These are phyloP conservation scores for Tangara arthus DNA, from an alignment of 2,797 vertebrate species.

Conservation along the genomic window DNA sequence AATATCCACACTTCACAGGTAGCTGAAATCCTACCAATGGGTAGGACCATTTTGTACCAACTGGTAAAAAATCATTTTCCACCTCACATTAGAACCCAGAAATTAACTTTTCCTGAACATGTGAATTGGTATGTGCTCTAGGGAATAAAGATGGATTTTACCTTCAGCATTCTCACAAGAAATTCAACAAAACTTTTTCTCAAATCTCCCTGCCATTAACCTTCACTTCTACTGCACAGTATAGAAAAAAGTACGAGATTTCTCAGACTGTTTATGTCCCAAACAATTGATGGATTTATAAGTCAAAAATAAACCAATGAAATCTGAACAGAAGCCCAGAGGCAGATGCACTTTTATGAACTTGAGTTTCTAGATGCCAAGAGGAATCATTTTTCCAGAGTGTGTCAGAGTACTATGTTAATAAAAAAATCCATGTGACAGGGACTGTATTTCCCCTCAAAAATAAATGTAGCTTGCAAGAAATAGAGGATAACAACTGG, in stretches of 20 bases:
- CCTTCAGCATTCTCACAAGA: not conserved
- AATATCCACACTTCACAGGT: not conserved
- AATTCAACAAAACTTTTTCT: not conserved
- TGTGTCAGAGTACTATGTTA: not conserved
- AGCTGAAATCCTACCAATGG: not conserved
- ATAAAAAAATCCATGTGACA: not conserved
- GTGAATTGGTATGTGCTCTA: not conserved
- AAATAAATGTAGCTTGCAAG: not conserved
- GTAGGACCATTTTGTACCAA: too few relatives aligned
- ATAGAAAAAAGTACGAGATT: not conserved
- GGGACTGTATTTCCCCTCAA: not conserved
- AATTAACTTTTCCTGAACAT: not conserved
- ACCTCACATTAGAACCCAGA: not conserved
- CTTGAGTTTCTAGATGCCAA: not conserved
- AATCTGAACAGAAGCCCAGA: not conserved
- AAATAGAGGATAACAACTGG: not conserved
- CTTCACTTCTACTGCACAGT: not conserved
- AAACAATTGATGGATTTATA: not conserved
- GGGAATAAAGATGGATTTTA: not conserved
- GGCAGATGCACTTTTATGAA: constrained; percentile 20
- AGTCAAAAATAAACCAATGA: constrained; percentile 13
- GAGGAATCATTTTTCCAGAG: not conserved
- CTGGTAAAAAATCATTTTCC: not conserved
- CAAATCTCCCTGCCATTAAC: not conserved
- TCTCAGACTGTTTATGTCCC: not conserved